These are phyloP conservation scores for Chaenogobius annularis DNA, from an alignment of 2,113 vertebrate genomes.

Conservation along the genomic window DNA sequence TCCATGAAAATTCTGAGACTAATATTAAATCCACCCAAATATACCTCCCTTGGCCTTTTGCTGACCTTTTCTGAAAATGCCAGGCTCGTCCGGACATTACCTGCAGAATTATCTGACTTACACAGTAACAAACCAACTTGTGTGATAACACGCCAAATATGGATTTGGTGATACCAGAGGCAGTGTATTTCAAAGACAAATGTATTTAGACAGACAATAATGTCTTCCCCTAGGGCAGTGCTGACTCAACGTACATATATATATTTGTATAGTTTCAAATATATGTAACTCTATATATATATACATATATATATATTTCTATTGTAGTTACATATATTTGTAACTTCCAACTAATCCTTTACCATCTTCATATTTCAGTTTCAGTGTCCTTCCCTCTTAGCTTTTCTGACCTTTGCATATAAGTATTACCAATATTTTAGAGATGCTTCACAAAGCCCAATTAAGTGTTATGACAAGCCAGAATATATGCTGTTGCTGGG, in stretches of 20 bases:
- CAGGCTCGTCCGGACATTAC: background rate
- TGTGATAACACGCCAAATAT: background rate
- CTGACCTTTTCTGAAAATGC: background rate
- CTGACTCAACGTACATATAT: background rate
- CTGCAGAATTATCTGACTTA: background rate
- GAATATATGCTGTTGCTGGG: no score
- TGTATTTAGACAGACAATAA: background rate
- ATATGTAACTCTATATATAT: no score
- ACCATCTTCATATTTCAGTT: background rate
- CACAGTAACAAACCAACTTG: background rate
- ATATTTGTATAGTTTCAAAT: no score
- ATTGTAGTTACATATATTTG: no score
- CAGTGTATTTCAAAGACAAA: background rate
- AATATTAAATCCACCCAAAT: background rate
- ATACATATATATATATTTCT: no score
- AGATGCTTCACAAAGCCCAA: no score
- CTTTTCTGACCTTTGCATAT: background rate
- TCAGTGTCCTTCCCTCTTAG: background rate
- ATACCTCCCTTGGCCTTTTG: background rate
- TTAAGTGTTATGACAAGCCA: background rate
- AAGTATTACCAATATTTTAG: background rate
- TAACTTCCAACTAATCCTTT: no score
- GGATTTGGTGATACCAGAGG: constrained; percentile 1
- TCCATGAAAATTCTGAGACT: background rate
- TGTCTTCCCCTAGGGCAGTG: background rate